phyloP scores from a whole-genome alignment of 2,113 vertebrate genomes.

The Nycticebus coucang region DNA sequence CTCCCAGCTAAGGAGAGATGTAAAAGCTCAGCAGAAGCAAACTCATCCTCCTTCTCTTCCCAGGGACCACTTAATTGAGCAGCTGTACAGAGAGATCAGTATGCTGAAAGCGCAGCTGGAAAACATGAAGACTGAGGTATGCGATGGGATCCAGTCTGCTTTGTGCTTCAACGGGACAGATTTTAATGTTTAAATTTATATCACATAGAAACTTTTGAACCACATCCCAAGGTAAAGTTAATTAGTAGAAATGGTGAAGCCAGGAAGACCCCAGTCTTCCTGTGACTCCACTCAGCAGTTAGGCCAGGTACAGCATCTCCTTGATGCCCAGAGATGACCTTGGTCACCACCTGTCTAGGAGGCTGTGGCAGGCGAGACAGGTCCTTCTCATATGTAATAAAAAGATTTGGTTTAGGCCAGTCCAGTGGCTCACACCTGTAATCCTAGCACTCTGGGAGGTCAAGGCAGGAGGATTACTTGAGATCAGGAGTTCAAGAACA shows the following conservation, averaged over 20 bases:
- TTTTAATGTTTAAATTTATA: not conserved
- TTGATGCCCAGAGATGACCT: too few relatives aligned
- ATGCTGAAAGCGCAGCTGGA: slow-evolving; percentile 93
- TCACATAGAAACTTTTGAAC: not conserved
- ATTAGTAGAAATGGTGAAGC: not conserved
- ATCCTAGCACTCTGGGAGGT: too few relatives aligned
- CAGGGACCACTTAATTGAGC: slow-evolving; percentile 95
- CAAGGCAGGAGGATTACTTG: too few relatives aligned
- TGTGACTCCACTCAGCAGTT: rapidly evolving
- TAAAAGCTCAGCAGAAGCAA: not conserved
- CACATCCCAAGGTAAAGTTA: not conserved
- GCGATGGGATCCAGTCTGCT: not conserved
- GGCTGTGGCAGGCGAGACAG: not conserved
- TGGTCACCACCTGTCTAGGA: not conserved
- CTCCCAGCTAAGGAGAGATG: not conserved
- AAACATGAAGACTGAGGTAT: slow-evolving; percentile 93
- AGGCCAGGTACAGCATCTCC: not conserved
- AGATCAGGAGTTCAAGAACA: too few relatives aligned
- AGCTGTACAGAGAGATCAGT: slow-evolving; percentile 91
- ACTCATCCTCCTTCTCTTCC: slow-evolving; percentile 39
- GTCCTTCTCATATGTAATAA: not conserved
- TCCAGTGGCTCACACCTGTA: too few relatives aligned
- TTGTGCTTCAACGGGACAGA: not conserved
- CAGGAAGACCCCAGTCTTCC: not conserved
- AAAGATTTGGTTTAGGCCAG: not conserved